Base-by-base conservation (phyloP, 1,140 invertebrate species). In the Alviniconcha marisindica region DNA sequence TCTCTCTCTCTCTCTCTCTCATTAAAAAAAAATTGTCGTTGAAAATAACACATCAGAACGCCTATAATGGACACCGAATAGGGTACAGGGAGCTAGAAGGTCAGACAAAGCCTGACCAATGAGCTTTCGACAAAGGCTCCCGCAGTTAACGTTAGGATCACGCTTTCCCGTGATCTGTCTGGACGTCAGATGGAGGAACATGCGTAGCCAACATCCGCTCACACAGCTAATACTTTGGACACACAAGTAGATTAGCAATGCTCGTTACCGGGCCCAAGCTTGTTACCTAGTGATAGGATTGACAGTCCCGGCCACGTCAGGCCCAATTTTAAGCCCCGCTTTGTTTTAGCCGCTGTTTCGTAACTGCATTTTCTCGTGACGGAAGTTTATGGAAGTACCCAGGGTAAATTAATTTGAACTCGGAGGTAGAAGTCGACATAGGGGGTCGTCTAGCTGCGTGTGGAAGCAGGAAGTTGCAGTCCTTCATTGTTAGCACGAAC, bases 221-320 rank as follows among this genome's bases (percentile, higher is more conserved):
- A 21, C 2, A 1, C 63, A 28, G n/a, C 63, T 31, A 31, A 66
- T 31, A 66, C 63, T 28, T 66, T 33, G 31, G 28, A 66, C 63
- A 66, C 63, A 66, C 36, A 74, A 74, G 71, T 74, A 74, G 71
- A 74, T 74, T 74, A 42, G 71, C 36, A 18, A 12, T 40, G 71
- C 71, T 74, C 71, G 42, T 74, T 74, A 74, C 71, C 2, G 42
- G 71, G 71, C 38, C 42, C 5, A 44, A 74, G 71, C 71, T 74
- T 74, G 71, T 74, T 74, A 74, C 71, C 36, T 44, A 28, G 40
- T 74, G 42, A 74, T 74, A 38, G 71, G 38, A 36, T 42, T 44
- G 38, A 40, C 71, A 40, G 71, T 24, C 21, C 33, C 14, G 71
- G 24, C 24, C 21, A 18, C 42, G 71, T 74, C 71, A 0, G 42